phyloP scores from a whole-genome alignment of 2,888 invertebrate genomes.

The Drosophila lacicola region DNA sequence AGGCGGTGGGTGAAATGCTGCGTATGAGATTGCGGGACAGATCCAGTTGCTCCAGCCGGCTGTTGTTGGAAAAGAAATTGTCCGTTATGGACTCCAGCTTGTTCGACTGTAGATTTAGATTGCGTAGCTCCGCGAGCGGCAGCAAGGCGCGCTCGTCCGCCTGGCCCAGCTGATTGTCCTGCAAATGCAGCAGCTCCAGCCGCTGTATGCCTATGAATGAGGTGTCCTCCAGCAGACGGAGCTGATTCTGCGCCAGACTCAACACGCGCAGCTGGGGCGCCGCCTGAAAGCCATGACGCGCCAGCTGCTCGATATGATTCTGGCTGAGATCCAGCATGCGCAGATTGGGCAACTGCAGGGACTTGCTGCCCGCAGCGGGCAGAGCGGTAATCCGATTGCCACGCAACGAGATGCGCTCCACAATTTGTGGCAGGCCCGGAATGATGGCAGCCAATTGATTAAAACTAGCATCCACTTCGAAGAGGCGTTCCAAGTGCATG shows the following conservation, averaged over 20 bases:
- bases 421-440: conserved; percentile 91
- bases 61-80: conserved; percentile 89
- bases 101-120: conserved; percentile 91
- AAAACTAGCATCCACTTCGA: conserved; percentile 91
- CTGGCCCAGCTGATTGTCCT: conserved; percentile 90
- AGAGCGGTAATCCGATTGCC: conserved; percentile 90
- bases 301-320: conserved; percentile 90
- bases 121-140: conserved; percentile 88
- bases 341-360: conserved; percentile 90
- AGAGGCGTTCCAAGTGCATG: conserved; percentile 90
- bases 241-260: conserved; percentile 90
- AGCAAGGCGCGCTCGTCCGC: conserved; percentile 89
- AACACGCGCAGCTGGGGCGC: conserved; percentile 89
- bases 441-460: conserved; percentile 91
- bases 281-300: conserved; percentile 88
- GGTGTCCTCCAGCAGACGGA: conserved; percentile 89
- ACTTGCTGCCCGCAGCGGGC: conserved; percentile 88
- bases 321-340: conserved; percentile 91
- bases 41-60: conserved; percentile 88
- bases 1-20: conserved; percentile 88
- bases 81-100: conserved; percentile 90
- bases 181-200: conserved; percentile 90
- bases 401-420: conserved; percentile 90
- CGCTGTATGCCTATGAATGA: conserved; percentile 89
- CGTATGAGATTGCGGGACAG: conserved; percentile 91